Evolutionary conservation across 2,113 vertebrate species (phyloP).

Genomic region (Herpailurus yagouaroundi): DNA sequence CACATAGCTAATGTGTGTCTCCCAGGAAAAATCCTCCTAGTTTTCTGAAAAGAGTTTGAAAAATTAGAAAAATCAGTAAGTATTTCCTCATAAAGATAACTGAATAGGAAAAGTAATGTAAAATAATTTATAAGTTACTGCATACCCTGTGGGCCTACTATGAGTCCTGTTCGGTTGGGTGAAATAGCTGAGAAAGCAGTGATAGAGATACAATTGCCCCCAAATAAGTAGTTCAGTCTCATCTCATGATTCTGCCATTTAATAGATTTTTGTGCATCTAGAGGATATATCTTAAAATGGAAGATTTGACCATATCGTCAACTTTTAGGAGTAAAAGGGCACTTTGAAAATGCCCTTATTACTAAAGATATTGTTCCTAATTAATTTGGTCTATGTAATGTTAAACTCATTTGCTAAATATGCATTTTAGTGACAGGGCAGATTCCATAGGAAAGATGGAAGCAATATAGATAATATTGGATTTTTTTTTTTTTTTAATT

Average conservation of each 20-base stretch:
- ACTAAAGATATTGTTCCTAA: not conserved
- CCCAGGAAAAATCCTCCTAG: not conserved
- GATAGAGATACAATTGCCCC: not conserved
- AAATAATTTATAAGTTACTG: conserved; percentile 32
- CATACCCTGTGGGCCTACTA: not conserved
- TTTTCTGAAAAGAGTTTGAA: conserved; percentile 48
- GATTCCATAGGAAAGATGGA: conserved; percentile 9
- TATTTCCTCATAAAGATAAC: not conserved
- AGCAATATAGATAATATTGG: not conserved
- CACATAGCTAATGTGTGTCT: not conserved
- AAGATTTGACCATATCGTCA: not conserved
- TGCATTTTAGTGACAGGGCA: not conserved
- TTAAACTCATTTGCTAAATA: conserved; percentile 39
- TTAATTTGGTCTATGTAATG: not conserved
- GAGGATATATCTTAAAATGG: not conserved
- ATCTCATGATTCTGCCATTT: not conserved
- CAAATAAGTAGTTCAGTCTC: not conserved
- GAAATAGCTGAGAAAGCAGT: not conserved
- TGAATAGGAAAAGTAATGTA: not conserved
- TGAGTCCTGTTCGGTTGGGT: not conserved
- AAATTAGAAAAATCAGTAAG: not conserved
- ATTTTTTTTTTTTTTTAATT: conserved; percentile 16
- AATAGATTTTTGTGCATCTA: not conserved
- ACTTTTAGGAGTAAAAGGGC: conserved; percentile 20
- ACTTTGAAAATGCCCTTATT: not conserved